A percentile compares a stretch with the other conserved stretches of the same genome.
Evolutionary conservation across 2,797 vertebrate species (phyloP).

Genomic region (Syngnathus acus): DNA sequence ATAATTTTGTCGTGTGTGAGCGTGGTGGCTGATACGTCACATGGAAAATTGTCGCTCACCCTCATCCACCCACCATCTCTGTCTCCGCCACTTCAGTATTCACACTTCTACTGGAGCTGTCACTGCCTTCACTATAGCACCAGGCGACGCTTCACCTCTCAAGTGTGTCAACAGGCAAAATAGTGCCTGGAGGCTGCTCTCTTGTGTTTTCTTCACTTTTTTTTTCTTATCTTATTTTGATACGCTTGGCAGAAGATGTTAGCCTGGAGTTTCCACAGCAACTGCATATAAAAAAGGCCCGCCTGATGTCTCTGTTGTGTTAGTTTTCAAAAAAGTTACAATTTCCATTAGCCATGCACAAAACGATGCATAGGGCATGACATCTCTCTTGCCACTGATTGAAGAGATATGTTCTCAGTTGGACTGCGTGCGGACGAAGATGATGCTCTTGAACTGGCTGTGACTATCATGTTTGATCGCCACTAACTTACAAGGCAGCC

Average conservation of each 20-base stretch:
- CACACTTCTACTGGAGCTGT: constrained; percentile 32
- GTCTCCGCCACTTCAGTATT: constrained; percentile 15
- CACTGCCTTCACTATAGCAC: constrained; percentile 25
- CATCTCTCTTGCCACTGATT: constrained; percentile 26
- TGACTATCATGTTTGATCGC: background rate
- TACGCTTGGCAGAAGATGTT: constrained; percentile 47
- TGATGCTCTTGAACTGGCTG: constrained; percentile 1
- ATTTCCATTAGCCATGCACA: constrained; percentile 17
- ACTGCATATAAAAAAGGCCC: constrained; percentile 59
- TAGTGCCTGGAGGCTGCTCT: constrained; percentile 20
- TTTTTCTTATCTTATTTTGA: constrained; percentile 41
- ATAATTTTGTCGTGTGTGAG: background rate
- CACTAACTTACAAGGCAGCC: background rate
- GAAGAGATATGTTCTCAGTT: constrained; percentile 16
- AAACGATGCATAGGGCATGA: constrained; percentile 27
- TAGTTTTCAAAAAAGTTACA: constrained; percentile 37
- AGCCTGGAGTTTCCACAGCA: constrained; percentile 58
- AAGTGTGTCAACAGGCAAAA: constrained; percentile 25
- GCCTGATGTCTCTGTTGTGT: constrained; percentile 47
- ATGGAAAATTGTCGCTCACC: constrained; percentile 12
- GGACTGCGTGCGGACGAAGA: background rate
- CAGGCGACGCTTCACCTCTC: constrained; percentile 31
- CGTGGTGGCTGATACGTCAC: background rate
- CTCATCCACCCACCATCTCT: constrained; percentile 11
- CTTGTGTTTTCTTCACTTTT: constrained; percentile 8